These are phyloP conservation scores for Dreissena polymorpha DNA, from an alignment of 1,140 invertebrate species.

Conservation along the genomic window DNA sequence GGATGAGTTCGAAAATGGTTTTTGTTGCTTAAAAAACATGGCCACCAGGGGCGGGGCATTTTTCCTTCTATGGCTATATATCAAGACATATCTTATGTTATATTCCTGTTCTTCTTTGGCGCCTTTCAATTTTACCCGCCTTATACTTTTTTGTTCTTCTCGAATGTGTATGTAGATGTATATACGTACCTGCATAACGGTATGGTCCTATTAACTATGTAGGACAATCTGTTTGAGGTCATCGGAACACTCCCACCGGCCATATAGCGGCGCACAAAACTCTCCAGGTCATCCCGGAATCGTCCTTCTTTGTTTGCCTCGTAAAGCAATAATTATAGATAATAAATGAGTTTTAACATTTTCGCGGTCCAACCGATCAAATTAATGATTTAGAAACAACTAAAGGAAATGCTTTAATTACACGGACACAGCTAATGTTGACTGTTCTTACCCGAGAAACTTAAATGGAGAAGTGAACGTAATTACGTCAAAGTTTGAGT, in stretches of 20 bases:
- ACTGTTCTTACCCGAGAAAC: too few species aligned
- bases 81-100: too few species aligned
- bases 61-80: too few species aligned
- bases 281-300: slow-evolving; percentile 55
- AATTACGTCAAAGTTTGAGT: not conserved
- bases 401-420: too few species aligned
- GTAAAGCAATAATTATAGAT: slow-evolving; percentile 64
- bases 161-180: slow-evolving; percentile 1
- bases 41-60: too few species aligned
- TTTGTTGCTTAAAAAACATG: too few species aligned
- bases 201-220: slow-evolving; percentile 62
- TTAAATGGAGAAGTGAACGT: not conserved
- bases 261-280: slow-evolving; percentile 58
- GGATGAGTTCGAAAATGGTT: too few species aligned
- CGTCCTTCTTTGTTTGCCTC: slow-evolving; percentile 52
- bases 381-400: not conserved
- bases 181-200: slow-evolving; percentile 63
- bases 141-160: slow-evolving; percentile 1
- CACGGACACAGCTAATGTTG: too few species aligned
- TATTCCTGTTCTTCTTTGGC: too few species aligned
- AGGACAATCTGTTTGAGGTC: slow-evolving; percentile 70
- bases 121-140: not conserved
- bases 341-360: too few species aligned
- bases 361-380: too few species aligned
- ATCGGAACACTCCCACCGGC: slow-evolving; percentile 63